A percentile compares a stretch with the other conserved stretches of the same genome.
These are phyloP conservation scores for Euplagia quadripunctaria DNA, from an alignment of 2,888 invertebrate species.

Conservation along the genomic window DNA sequence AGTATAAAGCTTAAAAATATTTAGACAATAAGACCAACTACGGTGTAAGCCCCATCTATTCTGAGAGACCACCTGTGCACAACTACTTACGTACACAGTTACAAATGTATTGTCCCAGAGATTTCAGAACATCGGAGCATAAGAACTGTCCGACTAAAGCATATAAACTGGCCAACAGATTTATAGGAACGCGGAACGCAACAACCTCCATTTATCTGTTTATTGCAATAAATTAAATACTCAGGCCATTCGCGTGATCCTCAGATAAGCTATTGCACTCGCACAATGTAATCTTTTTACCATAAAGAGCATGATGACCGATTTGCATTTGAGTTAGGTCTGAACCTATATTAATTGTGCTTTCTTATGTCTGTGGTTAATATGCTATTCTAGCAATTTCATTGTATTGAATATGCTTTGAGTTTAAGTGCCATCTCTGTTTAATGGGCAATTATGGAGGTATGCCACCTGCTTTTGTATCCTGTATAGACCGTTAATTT, in stretches of 20 bases:
- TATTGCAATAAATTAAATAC: conserved; percentile 85
- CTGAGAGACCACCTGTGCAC: not conserved
- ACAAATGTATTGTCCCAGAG: not conserved
- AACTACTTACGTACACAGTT: not conserved
- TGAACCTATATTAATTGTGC: conserved; percentile 76
- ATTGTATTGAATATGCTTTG: conserved; percentile 78
- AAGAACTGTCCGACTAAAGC: conserved; percentile 30
- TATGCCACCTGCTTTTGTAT: conserved; percentile 67
- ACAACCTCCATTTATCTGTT: conserved; percentile 80
- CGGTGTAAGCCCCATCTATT: not conserved
- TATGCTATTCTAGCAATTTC: conserved; percentile 81
- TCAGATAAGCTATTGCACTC: conserved; percentile 78
- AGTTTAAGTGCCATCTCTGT: conserved; percentile 73
- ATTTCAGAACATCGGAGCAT: conserved; percentile 8
- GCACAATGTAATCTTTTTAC: conserved; percentile 87
- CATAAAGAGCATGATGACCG: conserved; percentile 80
- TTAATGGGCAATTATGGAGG: conserved; percentile 80
- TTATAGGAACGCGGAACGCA: conserved; percentile 81
- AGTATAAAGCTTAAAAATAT: not conserved
- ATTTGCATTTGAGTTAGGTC: conserved; percentile 84
- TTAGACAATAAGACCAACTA: not conserved
- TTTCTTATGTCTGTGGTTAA: conserved; percentile 62
- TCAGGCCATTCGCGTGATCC: conserved; percentile 78
- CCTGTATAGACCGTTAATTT: conserved; percentile 48
- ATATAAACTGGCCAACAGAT: conserved; percentile 31